A percentile compares a stretch with the other conserved stretches of the same genome.
phyloP scores from a whole-genome alignment of 2,888 invertebrate species.

The Esperia sulphurella region DNA sequence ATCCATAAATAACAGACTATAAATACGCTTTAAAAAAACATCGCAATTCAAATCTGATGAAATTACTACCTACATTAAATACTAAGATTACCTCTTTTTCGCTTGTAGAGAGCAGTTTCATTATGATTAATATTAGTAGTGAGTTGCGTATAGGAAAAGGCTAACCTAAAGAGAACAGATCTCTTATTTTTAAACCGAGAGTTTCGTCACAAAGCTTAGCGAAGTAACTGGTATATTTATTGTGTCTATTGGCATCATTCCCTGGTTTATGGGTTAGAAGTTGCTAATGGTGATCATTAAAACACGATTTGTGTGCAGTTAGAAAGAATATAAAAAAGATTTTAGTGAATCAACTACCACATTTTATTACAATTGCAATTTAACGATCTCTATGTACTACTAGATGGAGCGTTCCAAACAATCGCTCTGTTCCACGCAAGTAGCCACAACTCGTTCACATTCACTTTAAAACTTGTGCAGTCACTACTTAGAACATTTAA shows the following conservation, averaged over 20 bases:
- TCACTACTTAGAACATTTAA: too few species aligned
- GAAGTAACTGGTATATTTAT: constrained; percentile 36
- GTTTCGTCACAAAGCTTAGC: constrained; percentile 42
- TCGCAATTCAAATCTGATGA: constrained; percentile 8
- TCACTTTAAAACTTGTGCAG: too few species aligned
- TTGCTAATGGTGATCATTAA: constrained; percentile 34
- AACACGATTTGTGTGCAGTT: constrained; percentile 17
- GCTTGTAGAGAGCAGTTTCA: not conserved
- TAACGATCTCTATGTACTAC: too few species aligned
- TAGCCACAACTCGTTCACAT: too few species aligned
- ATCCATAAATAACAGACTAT: constrained; percentile 28
- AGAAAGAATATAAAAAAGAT: constrained; percentile 4
- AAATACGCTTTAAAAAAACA: not conserved
- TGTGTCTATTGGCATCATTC: constrained; percentile 47
- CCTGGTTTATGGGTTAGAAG: constrained; percentile 31
- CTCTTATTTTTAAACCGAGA: constrained; percentile 41
- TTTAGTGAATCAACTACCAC: not conserved
- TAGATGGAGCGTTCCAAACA: too few species aligned
- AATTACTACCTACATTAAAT: too few species aligned
- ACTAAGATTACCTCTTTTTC: not conserved
- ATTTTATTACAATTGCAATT: not conserved
- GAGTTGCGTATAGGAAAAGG: not conserved
- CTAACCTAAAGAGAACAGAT: constrained; percentile 10
- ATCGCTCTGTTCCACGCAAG: too few species aligned
- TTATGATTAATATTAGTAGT: too few species aligned